Evolutionary conservation across 2,797 vertebrate species (phyloP).

Genomic region (Coracias cyanogaster): DNA sequence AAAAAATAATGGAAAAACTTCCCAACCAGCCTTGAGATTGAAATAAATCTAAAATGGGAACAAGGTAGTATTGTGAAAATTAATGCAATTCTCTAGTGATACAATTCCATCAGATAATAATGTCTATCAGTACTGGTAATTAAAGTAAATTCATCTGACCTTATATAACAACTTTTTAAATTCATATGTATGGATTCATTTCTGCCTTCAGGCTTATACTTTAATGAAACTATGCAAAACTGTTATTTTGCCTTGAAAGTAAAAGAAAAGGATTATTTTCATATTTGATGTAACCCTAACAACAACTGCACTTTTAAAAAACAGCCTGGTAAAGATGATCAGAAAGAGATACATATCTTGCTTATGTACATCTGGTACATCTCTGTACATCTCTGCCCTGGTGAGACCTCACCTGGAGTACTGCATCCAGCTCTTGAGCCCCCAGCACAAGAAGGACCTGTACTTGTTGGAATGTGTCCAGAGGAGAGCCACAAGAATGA

Average conservation of each 20-base stretch:
- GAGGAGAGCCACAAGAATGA: too few relatives aligned
- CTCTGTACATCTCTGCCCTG: too few relatives aligned
- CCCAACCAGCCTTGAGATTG: neutral
- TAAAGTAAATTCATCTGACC: neutral
- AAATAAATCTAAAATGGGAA: neutral
- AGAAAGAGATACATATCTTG: neutral
- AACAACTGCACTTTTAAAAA: neutral
- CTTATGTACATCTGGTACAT: too few relatives aligned
- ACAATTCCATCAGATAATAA: neutral
- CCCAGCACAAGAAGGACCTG: too few relatives aligned
- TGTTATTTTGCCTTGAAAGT: neutral
- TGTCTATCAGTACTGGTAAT: neutral
- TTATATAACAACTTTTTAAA: neutral
- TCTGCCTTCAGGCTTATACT: neutral
- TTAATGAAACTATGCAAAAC: neutral
- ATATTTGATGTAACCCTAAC: neutral
- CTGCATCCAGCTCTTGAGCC: too few relatives aligned
- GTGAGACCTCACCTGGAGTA: too few relatives aligned
- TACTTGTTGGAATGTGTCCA: too few relatives aligned
- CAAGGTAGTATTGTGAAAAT: neutral
- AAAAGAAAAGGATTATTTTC: neutral
- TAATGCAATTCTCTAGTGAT: neutral
- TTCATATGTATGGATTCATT: neutral
- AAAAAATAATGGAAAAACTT: neutral
- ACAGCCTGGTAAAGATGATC: neutral